These are phyloP conservation scores for Luscinia luscinia DNA, from an alignment of 2,797 vertebrate genomes.

Conservation along the genomic window DNA sequence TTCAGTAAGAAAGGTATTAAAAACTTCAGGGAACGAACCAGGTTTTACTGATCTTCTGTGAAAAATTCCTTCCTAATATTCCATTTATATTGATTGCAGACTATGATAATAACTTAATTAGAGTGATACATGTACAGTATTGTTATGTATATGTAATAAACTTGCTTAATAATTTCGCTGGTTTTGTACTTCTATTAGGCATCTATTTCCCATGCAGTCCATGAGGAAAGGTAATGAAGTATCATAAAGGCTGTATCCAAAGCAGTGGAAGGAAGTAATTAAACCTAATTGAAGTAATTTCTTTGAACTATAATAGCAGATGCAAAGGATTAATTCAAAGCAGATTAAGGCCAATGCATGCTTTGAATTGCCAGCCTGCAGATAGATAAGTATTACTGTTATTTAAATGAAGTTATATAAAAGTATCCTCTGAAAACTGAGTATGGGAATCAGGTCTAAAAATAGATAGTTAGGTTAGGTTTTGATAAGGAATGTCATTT, in stretches of 20 bases:
- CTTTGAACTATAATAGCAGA: conserved; percentile 57
- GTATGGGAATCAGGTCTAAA: not conserved
- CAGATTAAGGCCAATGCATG: conserved; percentile 17
- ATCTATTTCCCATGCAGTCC: not conserved
- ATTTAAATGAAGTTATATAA: conserved; percentile 8
- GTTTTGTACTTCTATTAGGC: conserved; percentile 14
- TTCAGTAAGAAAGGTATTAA: not conserved
- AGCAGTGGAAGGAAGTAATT: conserved; percentile 62
- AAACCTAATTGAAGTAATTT: conserved; percentile 49
- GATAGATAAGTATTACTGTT: conserved; percentile 6
- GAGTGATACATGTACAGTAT: not conserved
- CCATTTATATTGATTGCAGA: not conserved
- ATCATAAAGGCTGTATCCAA: conserved; percentile 23
- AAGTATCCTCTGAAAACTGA: conserved; percentile 5
- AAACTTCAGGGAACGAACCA: not conserved
- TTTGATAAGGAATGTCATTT: conserved; percentile 40
- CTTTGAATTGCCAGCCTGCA: conserved; percentile 51
- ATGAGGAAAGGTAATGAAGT: conserved; percentile 63
- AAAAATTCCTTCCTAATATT: not conserved
- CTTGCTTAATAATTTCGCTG: conserved; percentile 23
- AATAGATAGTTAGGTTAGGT: not conserved
- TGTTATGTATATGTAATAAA: not conserved
- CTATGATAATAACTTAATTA: conserved; percentile 23
- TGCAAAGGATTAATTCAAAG: conserved; percentile 47
- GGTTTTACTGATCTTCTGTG: not conserved